Conservation (phyloP, 2,113 vertebrate species). For the Oxyura jamaicensis region DNA sequence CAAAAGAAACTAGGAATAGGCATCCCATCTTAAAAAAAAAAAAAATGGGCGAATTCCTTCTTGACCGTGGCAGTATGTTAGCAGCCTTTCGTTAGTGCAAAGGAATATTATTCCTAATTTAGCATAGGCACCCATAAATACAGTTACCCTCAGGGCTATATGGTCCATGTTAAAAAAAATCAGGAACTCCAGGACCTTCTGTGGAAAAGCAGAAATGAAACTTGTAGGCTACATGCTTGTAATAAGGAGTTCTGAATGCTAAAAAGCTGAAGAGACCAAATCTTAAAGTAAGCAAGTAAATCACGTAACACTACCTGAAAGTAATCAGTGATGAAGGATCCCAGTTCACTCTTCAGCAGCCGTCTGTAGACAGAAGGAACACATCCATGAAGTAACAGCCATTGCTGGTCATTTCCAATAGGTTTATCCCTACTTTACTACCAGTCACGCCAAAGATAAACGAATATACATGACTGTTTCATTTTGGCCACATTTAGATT, state of each 20-base stretch:
- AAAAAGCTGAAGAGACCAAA: background rate
- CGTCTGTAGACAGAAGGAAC: constrained; percentile 79
- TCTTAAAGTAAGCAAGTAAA: background rate
- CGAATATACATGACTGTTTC: background rate
- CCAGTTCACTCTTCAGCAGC: constrained; percentile 93
- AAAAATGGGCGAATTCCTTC: background rate
- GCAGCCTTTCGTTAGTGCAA: background rate
- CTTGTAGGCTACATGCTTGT: background rate
- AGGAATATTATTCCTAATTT: background rate
- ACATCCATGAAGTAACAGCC: constrained; percentile 36
- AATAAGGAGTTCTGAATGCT: background rate
- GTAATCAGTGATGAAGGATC: constrained; percentile 95
- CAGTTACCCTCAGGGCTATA: background rate
- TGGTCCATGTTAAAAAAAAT: background rate
- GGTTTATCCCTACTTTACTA: background rate
- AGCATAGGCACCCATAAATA: background rate
- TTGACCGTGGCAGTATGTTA: background rate
- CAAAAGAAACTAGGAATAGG: background rate
- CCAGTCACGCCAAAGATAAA: background rate
- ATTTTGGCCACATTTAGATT: background rate
- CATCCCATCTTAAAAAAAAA: background rate
- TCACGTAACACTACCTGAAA: constrained; percentile 89
- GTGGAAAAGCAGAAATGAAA: background rate
- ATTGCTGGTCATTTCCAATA: background rate
- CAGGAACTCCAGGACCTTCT: background rate